A percentile compares a stretch with the other conserved stretches of the same genome.
These are phyloP conservation scores for Buathra laborator DNA, from an alignment of 2,888 invertebrate genomes.

Conservation along the genomic window DNA sequence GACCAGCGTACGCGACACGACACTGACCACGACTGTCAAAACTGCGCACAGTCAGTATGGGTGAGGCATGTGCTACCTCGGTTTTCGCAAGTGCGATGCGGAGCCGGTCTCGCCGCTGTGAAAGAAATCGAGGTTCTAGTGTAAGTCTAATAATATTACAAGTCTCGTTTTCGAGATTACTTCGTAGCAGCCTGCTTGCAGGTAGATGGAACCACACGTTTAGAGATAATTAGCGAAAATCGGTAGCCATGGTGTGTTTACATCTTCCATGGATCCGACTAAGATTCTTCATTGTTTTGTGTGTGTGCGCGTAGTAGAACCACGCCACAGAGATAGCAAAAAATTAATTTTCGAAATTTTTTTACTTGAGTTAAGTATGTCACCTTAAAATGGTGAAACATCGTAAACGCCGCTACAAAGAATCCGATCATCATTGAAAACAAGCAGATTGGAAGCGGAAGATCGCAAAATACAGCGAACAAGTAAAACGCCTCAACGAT, in stretches of 20 bases:
- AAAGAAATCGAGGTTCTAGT: too few species aligned
- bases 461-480: constrained; percentile 8
- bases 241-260: neutral
- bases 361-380: neutral
- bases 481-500: neutral
- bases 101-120: too few species aligned
- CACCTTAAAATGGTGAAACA: neutral
- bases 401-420: neutral
- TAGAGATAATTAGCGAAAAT: neutral
- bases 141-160: neutral
- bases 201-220: constrained; percentile 22
- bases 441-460: neutral
- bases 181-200: neutral
- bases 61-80: too few species aligned
- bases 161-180: constrained; percentile 17
- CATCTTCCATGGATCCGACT: neutral
- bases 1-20: too few species aligned
- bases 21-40: too few species aligned
- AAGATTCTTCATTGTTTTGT: constrained; percentile 7
- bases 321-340: constrained; percentile 1
- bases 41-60: too few species aligned
- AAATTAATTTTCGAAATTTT: neutral
- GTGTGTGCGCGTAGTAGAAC: constrained; percentile 9
- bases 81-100: too few species aligned
- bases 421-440: neutral